A percentile compares a stretch with the other conserved stretches of the same genome.
Conservation (phyloP, 2,113 vertebrate genomes). For the Gymnorhina tibicen region DNA sequence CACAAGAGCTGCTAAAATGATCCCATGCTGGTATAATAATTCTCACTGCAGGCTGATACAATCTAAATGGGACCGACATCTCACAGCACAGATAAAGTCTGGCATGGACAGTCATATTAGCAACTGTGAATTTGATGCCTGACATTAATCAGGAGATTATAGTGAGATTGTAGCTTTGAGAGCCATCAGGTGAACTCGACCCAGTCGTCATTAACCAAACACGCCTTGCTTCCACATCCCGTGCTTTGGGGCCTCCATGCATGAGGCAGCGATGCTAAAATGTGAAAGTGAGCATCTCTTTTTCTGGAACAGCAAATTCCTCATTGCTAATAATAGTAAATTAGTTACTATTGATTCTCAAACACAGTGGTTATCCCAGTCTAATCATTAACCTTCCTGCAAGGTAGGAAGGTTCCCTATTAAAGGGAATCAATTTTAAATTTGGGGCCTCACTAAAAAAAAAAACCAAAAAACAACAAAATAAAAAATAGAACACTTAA, state of each 20-base stretch:
- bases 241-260: rapidly evolving
- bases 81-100: not conserved
- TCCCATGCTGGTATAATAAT: not conserved
- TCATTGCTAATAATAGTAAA: not conserved
- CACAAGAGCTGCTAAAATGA: not conserved
- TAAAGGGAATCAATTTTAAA: not conserved
- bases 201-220: not conserved
- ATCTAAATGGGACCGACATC: not conserved
- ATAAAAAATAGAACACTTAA: not conserved
- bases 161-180: not conserved
- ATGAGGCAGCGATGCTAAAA: rapidly evolving
- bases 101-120: not conserved
- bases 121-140: not conserved
- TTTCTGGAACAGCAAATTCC: not conserved
- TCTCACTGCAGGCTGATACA: not conserved
- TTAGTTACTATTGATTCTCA: not conserved
- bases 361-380: not conserved
- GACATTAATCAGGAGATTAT: conserved; percentile 1
- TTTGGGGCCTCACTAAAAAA: not conserved
- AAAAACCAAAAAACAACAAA: not conserved
- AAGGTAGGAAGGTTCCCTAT: not conserved
- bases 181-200: not conserved
- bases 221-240: not conserved
- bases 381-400: not conserved
- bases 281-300: not conserved